Evolutionary conservation across 2,797 vertebrate species (phyloP).

Genomic region (Cephalopachus bancanus): DNA sequence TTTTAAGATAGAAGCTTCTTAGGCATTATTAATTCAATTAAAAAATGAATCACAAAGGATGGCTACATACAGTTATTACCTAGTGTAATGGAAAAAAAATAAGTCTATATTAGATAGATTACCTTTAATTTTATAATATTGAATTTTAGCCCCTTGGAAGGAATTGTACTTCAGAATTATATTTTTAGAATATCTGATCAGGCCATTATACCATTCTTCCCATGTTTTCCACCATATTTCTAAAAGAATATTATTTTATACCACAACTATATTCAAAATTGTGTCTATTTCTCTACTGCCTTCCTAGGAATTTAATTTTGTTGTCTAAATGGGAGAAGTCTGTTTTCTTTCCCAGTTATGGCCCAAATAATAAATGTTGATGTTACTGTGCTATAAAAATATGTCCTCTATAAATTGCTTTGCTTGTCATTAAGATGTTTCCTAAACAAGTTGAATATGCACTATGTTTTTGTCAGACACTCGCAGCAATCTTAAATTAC

Average conservation of each 20-base stretch:
- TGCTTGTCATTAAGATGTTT: slow-evolving; percentile 88
- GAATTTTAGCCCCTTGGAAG: slow-evolving; percentile 29
- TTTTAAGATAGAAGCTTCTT: not conserved
- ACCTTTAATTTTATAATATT: slow-evolving; percentile 59
- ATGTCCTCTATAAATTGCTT: slow-evolving; percentile 88
- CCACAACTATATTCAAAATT: slow-evolving; percentile 80
- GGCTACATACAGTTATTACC: not conserved
- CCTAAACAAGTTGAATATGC: slow-evolving; percentile 84
- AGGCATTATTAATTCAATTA: not conserved
- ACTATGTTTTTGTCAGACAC: slow-evolving; percentile 78
- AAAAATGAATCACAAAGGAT: slow-evolving; percentile 9
- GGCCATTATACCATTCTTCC: not conserved
- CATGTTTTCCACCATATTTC: slow-evolving; percentile 73
- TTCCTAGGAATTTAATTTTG: slow-evolving; percentile 87
- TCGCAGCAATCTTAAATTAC: slow-evolving; percentile 87
- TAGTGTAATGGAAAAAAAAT: not conserved
- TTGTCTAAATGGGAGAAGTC: slow-evolving; percentile 85
- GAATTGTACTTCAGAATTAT: slow-evolving; percentile 41
- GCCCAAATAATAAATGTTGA: slow-evolving; percentile 89
- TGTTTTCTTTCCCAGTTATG: slow-evolving; percentile 83
- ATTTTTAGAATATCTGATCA: slow-evolving; percentile 65
- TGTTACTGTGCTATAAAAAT: slow-evolving; percentile 85
- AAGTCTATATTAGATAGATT: slow-evolving; percentile 17
- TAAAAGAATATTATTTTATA: slow-evolving; percentile 78
- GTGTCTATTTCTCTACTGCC: slow-evolving; percentile 80